Conservation (phyloP, 1,140 invertebrate species). For the Thrips palmi region DNA sequence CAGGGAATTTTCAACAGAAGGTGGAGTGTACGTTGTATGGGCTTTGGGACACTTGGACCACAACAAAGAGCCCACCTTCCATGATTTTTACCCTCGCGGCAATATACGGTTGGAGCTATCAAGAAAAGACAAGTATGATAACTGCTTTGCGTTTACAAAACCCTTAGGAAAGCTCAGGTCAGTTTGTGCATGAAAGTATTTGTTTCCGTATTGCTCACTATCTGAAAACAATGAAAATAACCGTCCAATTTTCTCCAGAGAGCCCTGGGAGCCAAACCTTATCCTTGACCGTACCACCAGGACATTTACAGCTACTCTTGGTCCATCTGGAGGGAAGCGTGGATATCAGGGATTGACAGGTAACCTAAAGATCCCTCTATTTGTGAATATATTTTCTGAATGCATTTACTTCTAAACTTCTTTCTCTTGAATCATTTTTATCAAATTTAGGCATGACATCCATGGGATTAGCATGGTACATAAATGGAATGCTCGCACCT, state of each 20-base stretch:
- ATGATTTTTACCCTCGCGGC: conserved; percentile 57
- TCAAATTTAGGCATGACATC: conserved; percentile 29
- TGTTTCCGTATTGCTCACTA: background rate
- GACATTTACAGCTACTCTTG: conserved; percentile 55
- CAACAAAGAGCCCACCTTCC: conserved; percentile 64
- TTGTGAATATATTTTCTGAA: conserved; percentile 2
- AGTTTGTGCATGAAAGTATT: background rate
- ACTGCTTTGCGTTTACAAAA: conserved; percentile 49
- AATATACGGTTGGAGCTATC: conserved; percentile 46
- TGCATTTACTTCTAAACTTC: conserved; percentile 6
- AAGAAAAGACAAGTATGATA: conserved; percentile 35
- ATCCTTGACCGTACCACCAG: conserved; percentile 62
- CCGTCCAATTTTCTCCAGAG: conserved; percentile 21
- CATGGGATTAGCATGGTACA: conserved; percentile 53
- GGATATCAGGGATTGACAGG: conserved; percentile 62
- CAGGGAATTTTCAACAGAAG: conserved; percentile 47
- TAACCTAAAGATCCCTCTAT: conserved; percentile 20
- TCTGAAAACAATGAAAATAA: background rate
- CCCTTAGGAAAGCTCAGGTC: conserved; percentile 21
- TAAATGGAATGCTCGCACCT: conserved; percentile 72
- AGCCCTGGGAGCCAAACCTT: conserved; percentile 54
- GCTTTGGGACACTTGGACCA: conserved; percentile 62
- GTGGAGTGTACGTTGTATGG: conserved; percentile 57
- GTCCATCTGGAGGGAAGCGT: conserved; percentile 54
- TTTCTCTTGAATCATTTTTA: conserved; percentile 7